Evolutionary conservation across 92 coral and sea anemone genomes (phyloP).

Genomic region (Palythoa grandis): DNA sequence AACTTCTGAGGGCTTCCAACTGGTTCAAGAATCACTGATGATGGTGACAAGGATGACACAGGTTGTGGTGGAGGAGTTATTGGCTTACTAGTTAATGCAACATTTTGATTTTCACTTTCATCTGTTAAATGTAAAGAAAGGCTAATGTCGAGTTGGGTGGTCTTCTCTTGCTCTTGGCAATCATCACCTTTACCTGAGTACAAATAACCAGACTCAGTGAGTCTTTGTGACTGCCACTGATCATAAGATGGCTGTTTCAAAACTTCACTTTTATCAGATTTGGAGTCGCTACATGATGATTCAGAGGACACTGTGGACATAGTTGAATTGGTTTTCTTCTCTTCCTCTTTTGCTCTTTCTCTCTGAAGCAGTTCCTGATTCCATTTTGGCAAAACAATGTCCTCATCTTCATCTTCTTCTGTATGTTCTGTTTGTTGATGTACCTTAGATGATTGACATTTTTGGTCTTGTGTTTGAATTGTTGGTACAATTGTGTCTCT

Average conservation of each 20-base stretch:
- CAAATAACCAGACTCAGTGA: background rate
- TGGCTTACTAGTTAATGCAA: background rate
- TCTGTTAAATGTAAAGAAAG: constrained; percentile 16
- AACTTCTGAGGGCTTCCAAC: constrained; percentile 26
- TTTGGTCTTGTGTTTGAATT: constrained; percentile 16
- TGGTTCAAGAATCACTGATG: constrained; percentile 63
- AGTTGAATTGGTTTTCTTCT: constrained; percentile 15
- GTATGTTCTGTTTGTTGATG: background rate
- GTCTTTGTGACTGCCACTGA: constrained; percentile 38
- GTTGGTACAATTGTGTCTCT: constrained; percentile 25
- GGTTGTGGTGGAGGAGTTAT: background rate
- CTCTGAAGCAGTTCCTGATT: constrained; percentile 46
- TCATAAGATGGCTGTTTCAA: constrained; percentile 2
- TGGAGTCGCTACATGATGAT: background rate
- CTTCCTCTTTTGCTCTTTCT: constrained; percentile 25
- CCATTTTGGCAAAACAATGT: constrained; percentile 53
- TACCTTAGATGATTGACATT: background rate
- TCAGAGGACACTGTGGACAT: background rate
- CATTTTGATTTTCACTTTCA: constrained; percentile 8
- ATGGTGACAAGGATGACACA: constrained; percentile 68
- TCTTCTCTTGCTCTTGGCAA: background rate
- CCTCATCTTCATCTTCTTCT: constrained; percentile 25
- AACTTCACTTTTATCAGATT: constrained; percentile 35
- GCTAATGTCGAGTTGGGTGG: background rate
- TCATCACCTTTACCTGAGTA: background rate